Percentiles rank a stretch among this genome's conserved stretches.
Evolutionary conservation across 1,140 invertebrate species (phyloP).

Genomic region (Trialeurodes vaporariorum): DNA sequence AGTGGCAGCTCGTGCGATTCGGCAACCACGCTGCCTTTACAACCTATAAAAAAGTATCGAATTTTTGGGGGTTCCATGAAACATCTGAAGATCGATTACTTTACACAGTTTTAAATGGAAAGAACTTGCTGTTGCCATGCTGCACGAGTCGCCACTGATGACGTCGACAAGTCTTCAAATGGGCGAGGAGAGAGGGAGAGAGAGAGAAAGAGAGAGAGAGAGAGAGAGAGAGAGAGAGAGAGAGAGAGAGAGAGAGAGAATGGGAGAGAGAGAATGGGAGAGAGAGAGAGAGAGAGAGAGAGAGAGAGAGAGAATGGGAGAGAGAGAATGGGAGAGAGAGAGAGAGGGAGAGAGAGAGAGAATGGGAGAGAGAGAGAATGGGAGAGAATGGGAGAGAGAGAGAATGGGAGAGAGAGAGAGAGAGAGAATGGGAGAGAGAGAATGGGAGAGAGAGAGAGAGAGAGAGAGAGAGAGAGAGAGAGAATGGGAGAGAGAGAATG

Average conservation of each 20-base stretch:
- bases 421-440: neutral
- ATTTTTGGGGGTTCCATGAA: no score
- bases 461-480: no score
- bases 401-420: neutral
- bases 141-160: no score
- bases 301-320: neutral
- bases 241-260: neutral
- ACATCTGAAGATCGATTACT: no score
- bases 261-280: neutral
- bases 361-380: neutral
- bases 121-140: no score
- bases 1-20: no score
- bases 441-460: no score
- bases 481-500: no score
- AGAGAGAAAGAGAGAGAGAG: neutral
- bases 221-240: neutral
- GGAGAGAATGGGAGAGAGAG: neutral
- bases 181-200: neutral
- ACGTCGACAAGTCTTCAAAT: no score
- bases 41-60: no score
- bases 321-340: neutral
- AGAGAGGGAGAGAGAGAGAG: neutral
- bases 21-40: no score
- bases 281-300: neutral
- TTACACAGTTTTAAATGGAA: no score